Evolutionary conservation across 2,888 invertebrate genomes (phyloP).

Genomic region (Drosophila macrospina): DNA sequence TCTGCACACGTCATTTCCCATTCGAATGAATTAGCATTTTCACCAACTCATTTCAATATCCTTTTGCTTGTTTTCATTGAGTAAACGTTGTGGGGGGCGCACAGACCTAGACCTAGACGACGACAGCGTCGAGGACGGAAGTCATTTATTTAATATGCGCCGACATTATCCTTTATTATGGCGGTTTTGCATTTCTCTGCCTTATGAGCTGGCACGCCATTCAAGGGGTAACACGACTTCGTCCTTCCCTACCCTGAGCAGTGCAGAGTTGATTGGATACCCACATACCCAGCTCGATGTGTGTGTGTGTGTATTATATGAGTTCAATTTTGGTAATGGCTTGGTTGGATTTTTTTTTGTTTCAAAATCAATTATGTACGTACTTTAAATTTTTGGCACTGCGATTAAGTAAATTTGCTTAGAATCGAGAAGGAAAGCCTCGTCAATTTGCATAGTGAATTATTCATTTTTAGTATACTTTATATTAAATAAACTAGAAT

Average conservation of each 20-base stretch:
- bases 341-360: constrained; percentile 39
- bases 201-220: constrained; percentile 75
- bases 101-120: constrained; percentile 54
- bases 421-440: neutral
- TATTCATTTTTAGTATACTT: neutral
- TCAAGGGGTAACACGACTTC: constrained; percentile 20
- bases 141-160: constrained; percentile 83
- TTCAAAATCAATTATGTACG: constrained; percentile 66
- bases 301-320: constrained; percentile 18
- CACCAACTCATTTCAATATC: constrained; percentile 77
- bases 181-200: constrained; percentile 78
- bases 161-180: constrained; percentile 81
- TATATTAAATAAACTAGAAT: neutral
- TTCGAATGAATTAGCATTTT: constrained; percentile 81
- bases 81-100: constrained; percentile 56
- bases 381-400: constrained; percentile 50
- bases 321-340: constrained; percentile 65
- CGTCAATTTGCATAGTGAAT: neutral
- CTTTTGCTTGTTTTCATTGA: constrained; percentile 78
- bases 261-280: constrained; percentile 15
- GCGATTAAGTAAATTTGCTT: neutral
- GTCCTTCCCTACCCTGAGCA: neutral
- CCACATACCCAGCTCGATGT: neutral
- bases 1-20: constrained; percentile 81
- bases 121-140: constrained; percentile 63